Base-by-base conservation (phyloP, 2,797 vertebrate genomes). In the Euphonia xanthogaster region DNA sequence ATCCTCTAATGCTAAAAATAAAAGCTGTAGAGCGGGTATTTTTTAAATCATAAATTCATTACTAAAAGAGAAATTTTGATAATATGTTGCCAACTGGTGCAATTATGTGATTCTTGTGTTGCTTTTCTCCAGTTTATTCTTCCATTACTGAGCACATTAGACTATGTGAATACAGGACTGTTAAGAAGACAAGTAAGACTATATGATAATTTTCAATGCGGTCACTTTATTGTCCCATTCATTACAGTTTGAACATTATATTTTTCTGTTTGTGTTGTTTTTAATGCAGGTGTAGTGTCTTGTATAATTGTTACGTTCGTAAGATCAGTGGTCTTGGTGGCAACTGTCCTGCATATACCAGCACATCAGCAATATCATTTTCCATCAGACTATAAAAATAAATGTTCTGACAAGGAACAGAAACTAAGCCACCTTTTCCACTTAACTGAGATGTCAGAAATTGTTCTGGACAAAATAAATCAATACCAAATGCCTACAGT, bases 11-110 rank as follows among this genome's bases (percentile, higher is more conserved):
- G 5, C 2, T 73, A 22, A 71, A 94, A 88, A 81, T 42, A 62
- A 73, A 88, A 55, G 2, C 27, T 23, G 3, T 15, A 2, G 0
- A 1, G 0, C 0, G 10, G 6, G 3, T 22, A 12, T 37, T 33
- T 86, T 82, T 58, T 9, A 22, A 70, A 70, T 48, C 3, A 50
- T n/a, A 2, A 54, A 53, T 87, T 76, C 7, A 35, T 60, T 86
- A 58, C 20, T 33, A 57, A 44, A 79, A 37, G 7, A 74, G 1
- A 0, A 77, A 24, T 51, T 44, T 81, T 78, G 12, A 60, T 42
- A 30, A 5, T 60, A 57, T 27, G 4, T 33, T 61, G 35, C 6
- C 12, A 92, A 53, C 14, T 27, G 18, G 24, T 62, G 33, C 8
- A 47, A 23, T 63, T 60, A n/a, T 53, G 5, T 61, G 40, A 72